Conservation (phyloP, 2,888 invertebrate genomes). For the Baronia brevicornis region DNA sequence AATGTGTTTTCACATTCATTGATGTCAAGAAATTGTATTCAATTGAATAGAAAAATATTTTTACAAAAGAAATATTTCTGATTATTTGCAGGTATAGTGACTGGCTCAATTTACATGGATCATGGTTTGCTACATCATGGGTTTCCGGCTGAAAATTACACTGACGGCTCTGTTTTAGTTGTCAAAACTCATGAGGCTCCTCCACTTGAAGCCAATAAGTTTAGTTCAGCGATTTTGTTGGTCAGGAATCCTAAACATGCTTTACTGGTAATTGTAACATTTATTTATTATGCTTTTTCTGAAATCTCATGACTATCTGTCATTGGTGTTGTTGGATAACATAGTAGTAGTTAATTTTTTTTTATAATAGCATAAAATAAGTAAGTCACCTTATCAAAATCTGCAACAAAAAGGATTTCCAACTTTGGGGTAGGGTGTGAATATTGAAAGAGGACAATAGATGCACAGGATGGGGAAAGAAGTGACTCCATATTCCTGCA, state of each 20-base stretch:
- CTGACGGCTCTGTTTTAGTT: constrained; percentile 84
- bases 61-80: not conserved
- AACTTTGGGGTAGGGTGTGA: too few species aligned
- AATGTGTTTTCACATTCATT: too few species aligned
- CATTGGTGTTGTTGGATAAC: too few species aligned
- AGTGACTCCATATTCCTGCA: too few species aligned
- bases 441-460: too few species aligned
- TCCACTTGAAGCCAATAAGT: constrained; percentile 71
- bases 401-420: too few species aligned
- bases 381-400: too few species aligned
- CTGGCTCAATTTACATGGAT: constrained; percentile 89
- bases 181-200: constrained; percentile 89
- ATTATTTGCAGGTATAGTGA: constrained; percentile 78
- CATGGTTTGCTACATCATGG: constrained; percentile 85
- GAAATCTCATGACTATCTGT: too few species aligned
- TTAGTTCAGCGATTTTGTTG: constrained; percentile 80
- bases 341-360: constrained; percentile 1
- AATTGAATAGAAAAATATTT: too few species aligned
- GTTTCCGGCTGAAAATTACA: constrained; percentile 85
- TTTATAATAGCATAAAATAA: not conserved
- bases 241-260: constrained; percentile 83
- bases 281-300: constrained; percentile 14
- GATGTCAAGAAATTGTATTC: too few species aligned
- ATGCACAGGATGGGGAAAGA: too few species aligned
- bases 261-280: constrained; percentile 64